These are phyloP conservation scores for Adineta ricciae DNA, from an alignment of 2,888 invertebrate species.

Conservation along the genomic window DNA sequence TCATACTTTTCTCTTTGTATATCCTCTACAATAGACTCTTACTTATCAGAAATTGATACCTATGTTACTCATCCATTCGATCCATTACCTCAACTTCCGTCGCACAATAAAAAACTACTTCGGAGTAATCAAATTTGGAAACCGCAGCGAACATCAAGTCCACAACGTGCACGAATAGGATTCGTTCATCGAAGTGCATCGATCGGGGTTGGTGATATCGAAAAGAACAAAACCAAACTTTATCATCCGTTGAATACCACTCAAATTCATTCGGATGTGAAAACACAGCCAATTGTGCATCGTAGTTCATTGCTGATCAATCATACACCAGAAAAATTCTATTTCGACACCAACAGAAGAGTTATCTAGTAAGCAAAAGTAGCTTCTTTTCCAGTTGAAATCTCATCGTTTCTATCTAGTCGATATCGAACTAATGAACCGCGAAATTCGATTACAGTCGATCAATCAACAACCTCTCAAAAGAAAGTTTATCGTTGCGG, in stretches of 20 bases:
- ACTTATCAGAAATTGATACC: not conserved
- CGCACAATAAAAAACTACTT: not conserved
- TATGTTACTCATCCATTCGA: not conserved
- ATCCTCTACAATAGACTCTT: not conserved
- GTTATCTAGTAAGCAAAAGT: not conserved
- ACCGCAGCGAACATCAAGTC: not conserved
- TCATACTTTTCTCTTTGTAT: no score
- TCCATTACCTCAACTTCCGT: not conserved
- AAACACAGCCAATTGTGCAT: not conserved
- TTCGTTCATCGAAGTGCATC: not conserved
- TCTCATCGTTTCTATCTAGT: not conserved
- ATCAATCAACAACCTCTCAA: not conserved
- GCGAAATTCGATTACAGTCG: not conserved
- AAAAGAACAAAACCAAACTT: not conserved
- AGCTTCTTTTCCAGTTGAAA: not conserved
- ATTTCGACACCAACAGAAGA: not conserved
- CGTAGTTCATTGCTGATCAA: not conserved
- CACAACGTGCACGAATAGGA: not conserved
- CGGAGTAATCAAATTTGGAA: not conserved
- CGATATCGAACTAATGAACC: not conserved
- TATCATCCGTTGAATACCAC: not conserved
- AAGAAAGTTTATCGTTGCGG: not conserved
- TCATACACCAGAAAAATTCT: not conserved
- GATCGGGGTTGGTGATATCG: not conserved
- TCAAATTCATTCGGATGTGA: not conserved